A percentile compares a stretch with the other conserved stretches of the same genome.
Conservation (phyloP, 2,888 invertebrate species). For the Smittia aterrima region DNA sequence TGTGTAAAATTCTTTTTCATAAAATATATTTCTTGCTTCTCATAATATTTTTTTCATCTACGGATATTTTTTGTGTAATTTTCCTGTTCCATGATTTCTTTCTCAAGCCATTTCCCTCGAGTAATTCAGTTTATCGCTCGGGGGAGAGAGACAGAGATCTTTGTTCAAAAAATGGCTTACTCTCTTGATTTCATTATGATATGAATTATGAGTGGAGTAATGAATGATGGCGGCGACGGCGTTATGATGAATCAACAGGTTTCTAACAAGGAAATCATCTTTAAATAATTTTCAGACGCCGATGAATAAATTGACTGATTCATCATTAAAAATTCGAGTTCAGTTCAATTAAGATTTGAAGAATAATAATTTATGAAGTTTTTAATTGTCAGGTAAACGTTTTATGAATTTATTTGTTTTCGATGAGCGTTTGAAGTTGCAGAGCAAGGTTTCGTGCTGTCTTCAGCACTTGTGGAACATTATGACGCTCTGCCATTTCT, state of each 20-base stretch:
- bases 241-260: not conserved
- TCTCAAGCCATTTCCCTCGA: not conserved
- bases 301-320: not conserved
- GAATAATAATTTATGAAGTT: not conserved
- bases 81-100: not conserved
- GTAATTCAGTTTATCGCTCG: not conserved
- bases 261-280: not conserved
- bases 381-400: constrained; percentile 12
- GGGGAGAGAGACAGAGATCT: not conserved
- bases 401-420: constrained; percentile 69
- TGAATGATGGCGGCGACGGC: not conserved
- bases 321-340: not conserved
- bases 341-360: not conserved
- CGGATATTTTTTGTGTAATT: constrained; percentile 16
- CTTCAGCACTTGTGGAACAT: constrained; percentile 76
- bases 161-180: not conserved
- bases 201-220: constrained; percentile 6
- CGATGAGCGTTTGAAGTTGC: constrained; percentile 87
- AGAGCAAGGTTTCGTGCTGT: constrained; percentile 83
- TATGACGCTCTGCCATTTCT: constrained; percentile 98
- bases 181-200: constrained; percentile 22
- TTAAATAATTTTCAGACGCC: not conserved
- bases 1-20: constrained; percentile 5
- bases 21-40: constrained; percentile 4
- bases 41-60: not conserved